Evolutionary conservation across 2,113 vertebrate genomes (phyloP), one percentile per base, ranked within the genome.

Genomic region (Mandrillus leucophaeus): DNA sequence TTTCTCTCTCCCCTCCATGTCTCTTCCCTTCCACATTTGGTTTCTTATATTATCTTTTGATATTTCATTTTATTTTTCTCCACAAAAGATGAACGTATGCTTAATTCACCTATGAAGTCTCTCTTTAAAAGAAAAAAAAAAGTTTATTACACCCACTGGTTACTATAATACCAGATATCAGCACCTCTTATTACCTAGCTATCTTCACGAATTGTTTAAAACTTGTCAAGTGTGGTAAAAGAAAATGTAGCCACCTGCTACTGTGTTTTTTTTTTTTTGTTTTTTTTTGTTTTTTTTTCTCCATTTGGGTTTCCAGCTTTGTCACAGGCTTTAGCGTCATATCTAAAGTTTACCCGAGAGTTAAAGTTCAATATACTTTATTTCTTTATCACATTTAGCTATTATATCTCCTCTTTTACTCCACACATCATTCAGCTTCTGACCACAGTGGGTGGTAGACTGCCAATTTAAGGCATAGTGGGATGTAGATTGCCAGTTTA

Each of bases 61-160:
- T 79, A 83, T 57, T 94, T 93, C 30, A 38, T 85, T 86, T 80
- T 72, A 50, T 43, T 90, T 93, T 95, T 83, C 32, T 82, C 59
- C 40, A 38, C n/a, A 45, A 83, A 97, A 78, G 14, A 43, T 12
- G 6, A 45, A 22, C 66, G 22, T 4, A 50, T 79, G 20, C 12
- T 93, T 84, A 84, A 82, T 88, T 97, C 11, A 93, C 14, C 38
- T 82, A 30, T 55, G 2, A 38, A 20, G 23, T 91, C 66, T 75
- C 78, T 75, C 90, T 59, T 32, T 32, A 35, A 75, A 83, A 57
- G 22, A 48, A 40, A 68, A 30, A 64, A 50, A 79, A 30, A 79
- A 80, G 50, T 13, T 66, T 66, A 38, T 40, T 68, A 72, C 27
- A 88, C 30, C 81, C 84, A 82, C 8, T 30, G 5, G 20, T 64